Evolutionary conservation across 2,797 vertebrate genomes (phyloP).

Genomic region (Gastrophryne carolinensis): DNA sequence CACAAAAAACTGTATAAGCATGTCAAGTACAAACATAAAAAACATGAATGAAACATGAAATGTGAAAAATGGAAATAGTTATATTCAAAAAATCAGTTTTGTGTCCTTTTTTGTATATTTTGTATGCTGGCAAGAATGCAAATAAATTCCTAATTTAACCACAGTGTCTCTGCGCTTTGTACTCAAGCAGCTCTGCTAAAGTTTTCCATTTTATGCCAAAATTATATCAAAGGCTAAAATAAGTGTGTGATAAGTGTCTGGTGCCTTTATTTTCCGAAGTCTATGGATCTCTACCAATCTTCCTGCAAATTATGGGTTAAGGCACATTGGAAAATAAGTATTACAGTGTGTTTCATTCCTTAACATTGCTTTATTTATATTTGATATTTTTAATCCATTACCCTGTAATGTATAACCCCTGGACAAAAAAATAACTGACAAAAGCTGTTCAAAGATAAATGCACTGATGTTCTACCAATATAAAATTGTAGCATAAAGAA

Average conservation of each 20-base stretch:
- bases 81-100: background rate
- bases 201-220: constrained; percentile 16
- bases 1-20: no score
- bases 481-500: no score
- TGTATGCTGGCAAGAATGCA: background rate
- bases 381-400: no score
- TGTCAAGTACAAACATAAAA: no score
- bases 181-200: constrained; percentile 7
- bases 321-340: background rate
- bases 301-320: constrained; percentile 3
- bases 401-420: no score
- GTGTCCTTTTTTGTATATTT: background rate
- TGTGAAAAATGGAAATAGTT: background rate
- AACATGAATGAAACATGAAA: background rate
- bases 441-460: no score
- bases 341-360: no score
- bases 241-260: constrained; percentile 38
- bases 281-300: constrained; percentile 22
- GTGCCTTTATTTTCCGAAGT: constrained; percentile 27
- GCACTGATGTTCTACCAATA: no score
- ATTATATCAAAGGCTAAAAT: constrained; percentile 23
- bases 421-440: no score
- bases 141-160: constrained; percentile 30
- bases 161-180: background rate
- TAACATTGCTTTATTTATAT: no score